Percentiles rank a stretch among this genome's conserved stretches.
Evolutionary conservation across 2,797 vertebrate genomes (phyloP).

Genomic region (Scolopax rusticola): DNA sequence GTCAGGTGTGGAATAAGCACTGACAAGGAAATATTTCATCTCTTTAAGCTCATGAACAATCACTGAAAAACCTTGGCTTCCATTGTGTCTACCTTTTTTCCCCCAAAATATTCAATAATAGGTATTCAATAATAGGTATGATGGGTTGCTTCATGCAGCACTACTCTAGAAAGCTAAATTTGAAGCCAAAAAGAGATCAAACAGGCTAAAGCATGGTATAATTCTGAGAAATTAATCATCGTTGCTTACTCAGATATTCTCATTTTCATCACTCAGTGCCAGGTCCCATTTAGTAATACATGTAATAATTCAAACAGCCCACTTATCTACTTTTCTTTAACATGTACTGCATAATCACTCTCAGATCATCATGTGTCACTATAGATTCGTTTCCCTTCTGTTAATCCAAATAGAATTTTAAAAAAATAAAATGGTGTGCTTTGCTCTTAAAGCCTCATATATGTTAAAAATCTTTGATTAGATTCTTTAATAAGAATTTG

Average conservation of each 20-base stretch:
- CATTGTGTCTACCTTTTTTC: neutral
- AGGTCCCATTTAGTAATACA: conserved; percentile 59
- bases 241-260: conserved; percentile 54
- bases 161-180: conserved; percentile 49
- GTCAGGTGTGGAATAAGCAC: conserved; percentile 74
- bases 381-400: conserved; percentile 7
- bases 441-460: neutral
- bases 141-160: conserved; percentile 42
- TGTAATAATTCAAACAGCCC: conserved; percentile 51
- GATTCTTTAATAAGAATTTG: neutral
- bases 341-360: neutral
- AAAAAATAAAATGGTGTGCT: neutral
- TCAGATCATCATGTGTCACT: conserved; percentile 41
- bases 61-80: conserved; percentile 52
- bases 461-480: neutral
- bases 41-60: conserved; percentile 68
- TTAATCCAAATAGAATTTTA: conserved; percentile 48
- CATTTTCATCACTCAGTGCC: conserved; percentile 51
- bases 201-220: conserved; percentile 28
- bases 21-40: conserved; percentile 77
- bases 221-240: conserved; percentile 68
- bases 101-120: conserved; percentile 12
- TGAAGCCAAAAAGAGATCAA: conserved; percentile 61
- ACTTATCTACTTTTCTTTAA: conserved; percentile 51
- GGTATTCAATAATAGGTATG: conserved; percentile 36